phyloP scores from a whole-genome alignment of 2,888 invertebrate species.

The Mellilla xanthometata region DNA sequence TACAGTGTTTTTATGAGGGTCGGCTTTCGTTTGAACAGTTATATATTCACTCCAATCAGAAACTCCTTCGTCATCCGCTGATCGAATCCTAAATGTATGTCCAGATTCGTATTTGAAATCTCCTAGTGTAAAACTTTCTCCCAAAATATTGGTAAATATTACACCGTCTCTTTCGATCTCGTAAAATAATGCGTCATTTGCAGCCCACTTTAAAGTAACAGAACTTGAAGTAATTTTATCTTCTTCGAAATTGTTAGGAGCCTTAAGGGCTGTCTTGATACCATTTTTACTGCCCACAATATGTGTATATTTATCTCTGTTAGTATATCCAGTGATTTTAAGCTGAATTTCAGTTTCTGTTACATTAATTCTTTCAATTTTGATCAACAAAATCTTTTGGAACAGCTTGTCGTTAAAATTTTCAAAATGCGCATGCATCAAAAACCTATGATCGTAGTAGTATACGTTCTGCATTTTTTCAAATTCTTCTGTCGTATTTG shows the following conservation, averaged over 20 bases:
- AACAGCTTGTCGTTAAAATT: conserved; percentile 34
- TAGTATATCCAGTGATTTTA: conserved; percentile 55
- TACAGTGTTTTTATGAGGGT: conserved; percentile 47
- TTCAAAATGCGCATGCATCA: conserved; percentile 56
- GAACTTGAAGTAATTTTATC: conserved; percentile 45
- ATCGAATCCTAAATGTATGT: conserved; percentile 58
- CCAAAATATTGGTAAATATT: conserved; percentile 55
- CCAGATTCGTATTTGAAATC: conserved; percentile 46
- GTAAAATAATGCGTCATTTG: conserved; percentile 44
- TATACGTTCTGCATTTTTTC: conserved; percentile 43
- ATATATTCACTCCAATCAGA: conserved; percentile 64
- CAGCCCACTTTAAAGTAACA: conserved; percentile 53
- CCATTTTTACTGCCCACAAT: conserved; percentile 41
- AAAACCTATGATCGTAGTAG: conserved; percentile 51
- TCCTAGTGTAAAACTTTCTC: conserved; percentile 46
- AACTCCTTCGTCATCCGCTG: conserved; percentile 44
- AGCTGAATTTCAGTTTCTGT: conserved; percentile 53
- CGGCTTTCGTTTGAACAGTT: conserved; percentile 42
- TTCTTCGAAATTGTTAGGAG: conserved; percentile 40
- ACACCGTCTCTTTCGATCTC: conserved; percentile 65
- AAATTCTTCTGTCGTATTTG: conserved; percentile 51
- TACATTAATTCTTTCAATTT: conserved; percentile 56
- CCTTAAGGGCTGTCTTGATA: conserved; percentile 31
- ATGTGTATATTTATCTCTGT: conserved; percentile 34
- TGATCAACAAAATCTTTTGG: conserved; percentile 59